A percentile compares a stretch with the other conserved stretches of the same genome.
phyloP scores from a whole-genome alignment of 2,888 invertebrate species.

The Dryobotodes eremita region DNA sequence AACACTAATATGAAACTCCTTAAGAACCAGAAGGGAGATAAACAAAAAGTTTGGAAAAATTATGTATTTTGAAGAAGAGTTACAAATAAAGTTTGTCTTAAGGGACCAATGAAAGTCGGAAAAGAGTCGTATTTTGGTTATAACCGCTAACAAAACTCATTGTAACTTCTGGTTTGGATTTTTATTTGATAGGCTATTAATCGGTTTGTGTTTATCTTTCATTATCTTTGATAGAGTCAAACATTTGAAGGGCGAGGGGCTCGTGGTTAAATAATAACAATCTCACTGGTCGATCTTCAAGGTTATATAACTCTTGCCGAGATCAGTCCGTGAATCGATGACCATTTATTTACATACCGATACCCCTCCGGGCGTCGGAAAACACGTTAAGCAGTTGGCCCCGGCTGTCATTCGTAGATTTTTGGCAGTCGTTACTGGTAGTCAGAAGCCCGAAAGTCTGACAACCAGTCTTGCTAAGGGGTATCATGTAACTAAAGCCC shows the following conservation, averaged over 20 bases:
- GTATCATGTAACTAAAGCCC: background rate
- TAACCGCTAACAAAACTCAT: conserved; percentile 15
- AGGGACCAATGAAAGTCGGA: conserved; percentile 35
- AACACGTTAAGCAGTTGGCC: too few species aligned
- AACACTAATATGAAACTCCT: conserved; percentile 45
- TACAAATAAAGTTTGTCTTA: conserved; percentile 34
- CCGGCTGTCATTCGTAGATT: background rate
- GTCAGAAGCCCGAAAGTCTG: background rate
- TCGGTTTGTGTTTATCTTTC: background rate
- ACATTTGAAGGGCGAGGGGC: background rate
- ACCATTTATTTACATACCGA: background rate
- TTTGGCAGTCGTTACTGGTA: too few species aligned
- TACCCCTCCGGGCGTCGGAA: background rate
- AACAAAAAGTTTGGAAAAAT: conserved; percentile 43
- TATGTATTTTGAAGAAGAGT: conserved; percentile 38
- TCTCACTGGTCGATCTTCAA: too few species aligned
- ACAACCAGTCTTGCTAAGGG: background rate
- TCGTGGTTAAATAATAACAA: too few species aligned
- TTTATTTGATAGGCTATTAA: conserved; percentile 13
- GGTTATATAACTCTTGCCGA: background rate
- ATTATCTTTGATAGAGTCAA: background rate
- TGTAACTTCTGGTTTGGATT: background rate
- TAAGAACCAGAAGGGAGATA: conserved; percentile 13
- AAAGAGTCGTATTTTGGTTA: conserved; percentile 25
- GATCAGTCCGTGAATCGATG: background rate